Base-by-base conservation (phyloP, 2,888 invertebrate genomes). In the Calephelis perditalis region DNA sequence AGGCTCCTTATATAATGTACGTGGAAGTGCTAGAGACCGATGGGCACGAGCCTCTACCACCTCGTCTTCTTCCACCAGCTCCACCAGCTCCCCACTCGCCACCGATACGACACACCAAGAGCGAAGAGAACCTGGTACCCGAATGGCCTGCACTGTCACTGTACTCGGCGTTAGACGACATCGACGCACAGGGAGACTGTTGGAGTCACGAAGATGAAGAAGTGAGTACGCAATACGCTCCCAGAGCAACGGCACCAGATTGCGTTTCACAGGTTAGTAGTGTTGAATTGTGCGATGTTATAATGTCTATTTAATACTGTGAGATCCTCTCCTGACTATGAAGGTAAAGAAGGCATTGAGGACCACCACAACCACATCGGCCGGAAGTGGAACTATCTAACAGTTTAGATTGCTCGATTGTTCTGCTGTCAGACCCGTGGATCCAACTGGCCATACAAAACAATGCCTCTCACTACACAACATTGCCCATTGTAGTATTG, bases 141-240 rank as follows among this genome's bases (percentile, higher is more conserved):
- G 92, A 84, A 76, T 93, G 88, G 92, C 92, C 86, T 69, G 91
- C 76, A 67, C 80, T 82, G 67, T 91, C 82, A 37, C 81, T 87
- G 2, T 89, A 90, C 71, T 80, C 83, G 1, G 79, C 80, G 0
- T 60, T 84, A 59, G 86, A 86, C 44, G 89, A 88, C 54, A 75
- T 64, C 0, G 89, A 88, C 56, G 78, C 86, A 40, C 40, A 40
- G 40, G 94, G 93, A 57, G 96, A 93, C 82, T 96, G 94, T 71
- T 99, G 98, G 99, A 98, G 97, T 62, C 98, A 97, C 76, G 98
- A 98, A 75, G 98, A 99, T 72, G 98, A 98, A 78, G 98, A 98
- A 71, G 95, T 98, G 3, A 79, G 79, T 63, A 76, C 82, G 62
- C 81, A 81, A 65, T 87, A 86, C 63, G 73, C 78, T 10, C 72